Evolutionary conservation across 2,888 invertebrate species (phyloP), one percentile per base, ranked within the genome.

Genomic region (Campoletis raptor): DNA sequence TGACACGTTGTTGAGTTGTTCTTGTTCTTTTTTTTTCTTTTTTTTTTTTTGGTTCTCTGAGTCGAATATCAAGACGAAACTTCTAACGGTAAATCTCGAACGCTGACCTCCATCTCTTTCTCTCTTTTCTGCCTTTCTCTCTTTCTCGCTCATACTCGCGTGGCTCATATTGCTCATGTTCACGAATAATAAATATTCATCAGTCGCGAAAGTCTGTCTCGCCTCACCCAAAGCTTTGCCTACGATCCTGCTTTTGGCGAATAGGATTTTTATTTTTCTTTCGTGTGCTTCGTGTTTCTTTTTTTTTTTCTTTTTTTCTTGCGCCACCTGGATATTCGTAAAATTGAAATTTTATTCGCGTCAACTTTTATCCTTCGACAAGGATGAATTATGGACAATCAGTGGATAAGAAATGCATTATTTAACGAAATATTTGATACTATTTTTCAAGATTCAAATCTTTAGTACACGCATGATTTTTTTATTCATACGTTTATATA

Each of bases 141-240:
- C 40, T 54, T 42, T 36, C 54, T 67, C 36, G 54, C 54, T 61
- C 48, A 37, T 42, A 79, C 78, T 40, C 69, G 48, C 45, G 64
- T 57, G 52, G 80, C 80, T 66, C 73, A 48, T 70, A 80, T 72
- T 72, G 80, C 80, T 72, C 72, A 79, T 66, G 48, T 85, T 81
- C 77, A 52, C 72, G 76, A 66, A 80, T 81, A 72, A 72, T 81
- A 85, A 85, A 85, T 85, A 85, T 85, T 85, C 81, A 81, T 85
- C 85, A 72, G 64, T 37, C 21, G 24, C 70, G 40, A 37, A 37
- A 69, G 12, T 21, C 42, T 42, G 64, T 73, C 45, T 42, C 72
- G 40, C 72, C 69, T 69, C 36, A n/a, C 18, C 54, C 69, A 37
- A 69, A 79, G 54, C 69, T 66, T 67, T 40, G 78, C 67, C 54